Percentiles rank a stretch among this genome's conserved stretches.
Evolutionary conservation across 2,113 vertebrate species (phyloP).

Genomic region (Erythrocercus mccallii): DNA sequence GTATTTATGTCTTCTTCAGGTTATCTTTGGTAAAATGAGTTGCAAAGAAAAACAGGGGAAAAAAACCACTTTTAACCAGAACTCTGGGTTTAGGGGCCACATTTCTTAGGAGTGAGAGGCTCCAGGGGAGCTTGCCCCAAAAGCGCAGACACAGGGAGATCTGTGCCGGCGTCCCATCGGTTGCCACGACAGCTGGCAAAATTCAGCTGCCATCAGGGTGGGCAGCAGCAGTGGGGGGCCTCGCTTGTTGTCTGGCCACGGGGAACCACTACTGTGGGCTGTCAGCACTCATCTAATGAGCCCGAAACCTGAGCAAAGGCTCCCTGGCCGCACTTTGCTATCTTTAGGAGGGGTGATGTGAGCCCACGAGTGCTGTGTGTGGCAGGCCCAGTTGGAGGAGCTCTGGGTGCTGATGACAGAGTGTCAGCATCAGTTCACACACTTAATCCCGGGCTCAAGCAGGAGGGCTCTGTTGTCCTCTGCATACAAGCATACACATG

Average conservation of each 20-base stretch:
- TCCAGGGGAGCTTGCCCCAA: not conserved
- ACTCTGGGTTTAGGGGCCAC: not conserved
- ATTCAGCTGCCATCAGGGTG: constrained; percentile 13
- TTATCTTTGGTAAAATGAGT: not conserved
- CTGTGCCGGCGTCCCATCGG: not conserved
- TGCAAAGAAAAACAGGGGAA: not conserved
- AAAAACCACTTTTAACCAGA: not conserved
- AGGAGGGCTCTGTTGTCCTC: not conserved
- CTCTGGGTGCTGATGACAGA: constrained; percentile 38
- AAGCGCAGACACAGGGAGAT: not conserved
- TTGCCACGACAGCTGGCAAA: constrained; percentile 52
- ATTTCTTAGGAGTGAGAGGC: not conserved
- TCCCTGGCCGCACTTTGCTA: not conserved
- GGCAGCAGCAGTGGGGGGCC: constrained; percentile 59
- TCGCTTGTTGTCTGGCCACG: not conserved
- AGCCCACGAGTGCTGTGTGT: not conserved
- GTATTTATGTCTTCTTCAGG: not conserved
- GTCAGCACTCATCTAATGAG: constrained; percentile 67
- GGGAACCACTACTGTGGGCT: constrained; percentile 30
- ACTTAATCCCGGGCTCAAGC: not conserved
- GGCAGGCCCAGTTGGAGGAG: not conserved
- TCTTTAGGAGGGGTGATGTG: constrained; percentile 20
- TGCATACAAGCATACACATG: not conserved
- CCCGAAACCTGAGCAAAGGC: constrained; percentile 45
- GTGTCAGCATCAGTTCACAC: constrained; percentile 42